Base-by-base conservation (phyloP, 2,888 invertebrate genomes). In the Yponomeuta malinellus region DNA sequence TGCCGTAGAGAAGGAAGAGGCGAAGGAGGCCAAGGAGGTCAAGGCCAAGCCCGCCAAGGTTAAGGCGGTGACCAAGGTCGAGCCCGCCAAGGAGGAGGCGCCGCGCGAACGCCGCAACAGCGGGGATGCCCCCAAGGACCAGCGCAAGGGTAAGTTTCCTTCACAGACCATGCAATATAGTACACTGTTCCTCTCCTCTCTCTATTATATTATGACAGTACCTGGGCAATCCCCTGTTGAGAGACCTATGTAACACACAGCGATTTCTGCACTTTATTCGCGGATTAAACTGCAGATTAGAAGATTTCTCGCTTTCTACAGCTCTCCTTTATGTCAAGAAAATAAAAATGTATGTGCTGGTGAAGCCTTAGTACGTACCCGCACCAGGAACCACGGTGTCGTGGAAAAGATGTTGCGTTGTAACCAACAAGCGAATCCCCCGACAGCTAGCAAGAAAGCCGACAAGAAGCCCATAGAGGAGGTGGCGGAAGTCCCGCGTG, bases 61-160 rank as follows among this genome's bases (percentile, higher is more conserved):
- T 9, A 83, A 83, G 23, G 76, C 81, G 10, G 73, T 78, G 10
- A 73, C 78, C 4, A 73, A 78, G 10, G 77, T 77, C n/a, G 89
- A 89, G 71, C 75, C 81, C 0, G 78, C 75, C 15, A 85, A 85
- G 73, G 89, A 88, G 69, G 90, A 89, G 72, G 72, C 78, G 23
- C 71, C 66, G 9, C 83, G 83, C 63, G 90, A 89, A 73, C 80
- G 82, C 15, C 82, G 77, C 71, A 84, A 79, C 73, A 85, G 80
- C 71, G 81, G 78, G 2, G 92, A 91, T 63, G 79, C 77, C 1
- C 83, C 89, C 12, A 90, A 90, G 74, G 92, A 92, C 73, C 90
- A 90, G 76, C 87, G 90, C 68, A 93, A 91, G 83, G 85, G 92
- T 91, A 79, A 66, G 70, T 33, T 65, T 33, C 12, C 52, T 12